A percentile compares a stretch with the other conserved stretches of the same genome.
Conservation (phyloP, 2,888 invertebrate genomes). For the Helleia helle region DNA sequence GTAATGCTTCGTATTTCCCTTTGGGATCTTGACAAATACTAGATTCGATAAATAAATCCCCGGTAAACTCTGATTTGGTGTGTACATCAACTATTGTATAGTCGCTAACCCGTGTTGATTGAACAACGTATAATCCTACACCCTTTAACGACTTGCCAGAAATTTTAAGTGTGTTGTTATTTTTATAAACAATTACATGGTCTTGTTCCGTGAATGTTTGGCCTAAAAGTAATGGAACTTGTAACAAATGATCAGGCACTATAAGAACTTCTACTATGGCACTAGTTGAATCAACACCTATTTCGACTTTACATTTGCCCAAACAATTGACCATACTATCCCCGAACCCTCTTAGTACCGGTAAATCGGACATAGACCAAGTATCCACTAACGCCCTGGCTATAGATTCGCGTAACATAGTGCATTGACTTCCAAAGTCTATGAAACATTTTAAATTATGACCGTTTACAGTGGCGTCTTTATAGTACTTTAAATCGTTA, state of each 20-base stretch:
- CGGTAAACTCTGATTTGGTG: not conserved
- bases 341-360: not conserved
- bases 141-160: no score
- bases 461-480: not conserved
- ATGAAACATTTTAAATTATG: no score
- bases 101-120: no score
- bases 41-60: not conserved
- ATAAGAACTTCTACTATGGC: not conserved
- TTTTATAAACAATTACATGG: no score
- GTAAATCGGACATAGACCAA: not conserved
- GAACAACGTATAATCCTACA: no score
- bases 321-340: not conserved
- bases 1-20: no score
- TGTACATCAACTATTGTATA: not conserved
- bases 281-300: not conserved
- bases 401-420: no score
- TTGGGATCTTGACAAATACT: no score
- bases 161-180: no score
- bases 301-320: not conserved
- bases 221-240: no score
- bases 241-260: no score
- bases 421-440: not conserved
- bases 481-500: not conserved
- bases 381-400: not conserved
- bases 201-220: no score